Base-by-base conservation (phyloP, 2,113 vertebrate genomes). In the Colossoma macropomum region DNA sequence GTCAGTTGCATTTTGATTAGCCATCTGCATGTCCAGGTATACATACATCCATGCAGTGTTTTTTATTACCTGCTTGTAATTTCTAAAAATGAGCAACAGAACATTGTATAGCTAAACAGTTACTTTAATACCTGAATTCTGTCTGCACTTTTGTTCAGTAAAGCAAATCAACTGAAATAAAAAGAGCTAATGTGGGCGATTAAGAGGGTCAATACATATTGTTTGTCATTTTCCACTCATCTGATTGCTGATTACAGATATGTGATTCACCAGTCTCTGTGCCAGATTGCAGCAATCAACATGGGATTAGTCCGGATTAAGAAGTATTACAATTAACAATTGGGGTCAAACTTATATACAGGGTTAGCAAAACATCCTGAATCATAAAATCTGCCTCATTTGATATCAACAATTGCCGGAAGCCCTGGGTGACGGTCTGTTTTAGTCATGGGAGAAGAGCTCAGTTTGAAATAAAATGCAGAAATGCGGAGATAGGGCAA, bases 331-430 rank as follows among this genome's bases (percentile, higher is more conserved):
- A 74, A 78, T 34, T 28, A 38, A 68, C 68, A 82, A 54, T 19
- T 19, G 27, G 28, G 72, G 27, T 74, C 59, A 50, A 70, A 77
- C 66, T 54, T 65, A 85, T 85, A 66, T 63, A 63, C 69, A 68
- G 54, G 59, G 50, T 71, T 81, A 81, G 73, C 25, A 68, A 75
- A 79, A 70, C 27, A 79, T 48, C 66, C 48, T 82, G 48, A 62
- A 86, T 75, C 41, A 63, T 75, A 45, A 62, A 79, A 62, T 59
- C 56, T 48, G 76, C 23, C 63, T 79, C 63, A 75, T 79, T 60
- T 73, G 65, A 82, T 82, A n/a, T 21, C 27, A 62, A 32, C 25
- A 60, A 79, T 75, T 12, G 63, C 59, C 70, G 81, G 72, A 41
- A 30, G 71, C 68, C 71, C 56, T 30, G 28, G 23, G 45, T 52